Base-by-base conservation (phyloP, 2,797 vertebrate genomes). In the Netta rufina region DNA sequence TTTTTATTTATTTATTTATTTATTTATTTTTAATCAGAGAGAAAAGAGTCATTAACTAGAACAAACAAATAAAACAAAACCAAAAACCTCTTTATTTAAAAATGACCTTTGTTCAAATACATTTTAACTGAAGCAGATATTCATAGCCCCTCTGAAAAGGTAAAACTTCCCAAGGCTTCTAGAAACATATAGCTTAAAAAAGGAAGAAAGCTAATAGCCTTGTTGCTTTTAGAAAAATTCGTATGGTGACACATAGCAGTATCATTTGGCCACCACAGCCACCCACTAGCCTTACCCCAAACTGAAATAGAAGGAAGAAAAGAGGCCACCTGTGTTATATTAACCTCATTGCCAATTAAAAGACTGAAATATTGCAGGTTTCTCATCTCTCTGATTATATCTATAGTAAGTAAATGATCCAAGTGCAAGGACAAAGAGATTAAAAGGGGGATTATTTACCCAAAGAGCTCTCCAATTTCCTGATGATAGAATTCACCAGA, bases 91-190 rank as follows among this genome's bases (percentile, higher is more conserved):
- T 61, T 39, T 25, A 9, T 39, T 83, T 64, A 30, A 8, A 58
- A 65, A 13, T 30, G 22, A 36, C 13, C 45, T 89, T 80, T 47
- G 4, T 53, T 64, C 9, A 11, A 87, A 84, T 47, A 30, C 41
- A 73, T 51, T 76, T 27, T 54, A 87, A 58, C 15, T 5, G 22
- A 28, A 91, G 72, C 45, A 8, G 58, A 93, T 86, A 72, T 78
- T 74, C 45, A 33, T 41, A 49, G 1, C 2, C 2, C 4, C 4
- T 2, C 5, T 1, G 1, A 33, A n/a, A 60, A 78, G 3, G 8
- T 21, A 58, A 60, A 60, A 27, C 33, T 76, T 58, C 24, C 12
- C 30, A 80, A 56, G 33, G 13, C 60, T 77, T 85, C 57, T 60
- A 25, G 47, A 82, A 85, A 45, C 7, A 6, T 56, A 16, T 19